Base-by-base conservation (phyloP, 2,797 vertebrate genomes). In the Melanotaenia trifasciata region DNA sequence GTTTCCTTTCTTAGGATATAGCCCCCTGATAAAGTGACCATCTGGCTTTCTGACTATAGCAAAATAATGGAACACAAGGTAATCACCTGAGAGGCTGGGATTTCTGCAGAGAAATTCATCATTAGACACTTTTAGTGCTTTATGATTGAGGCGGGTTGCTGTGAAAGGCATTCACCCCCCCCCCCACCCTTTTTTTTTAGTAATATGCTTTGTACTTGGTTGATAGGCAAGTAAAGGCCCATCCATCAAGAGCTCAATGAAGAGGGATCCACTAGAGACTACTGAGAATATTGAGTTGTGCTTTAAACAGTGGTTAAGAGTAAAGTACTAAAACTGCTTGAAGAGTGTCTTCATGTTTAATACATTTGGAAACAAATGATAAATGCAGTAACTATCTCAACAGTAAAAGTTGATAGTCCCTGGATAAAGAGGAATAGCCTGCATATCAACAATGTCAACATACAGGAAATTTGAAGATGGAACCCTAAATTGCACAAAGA, bases 401-500 rank as follows among this genome's bases (percentile, higher is more conserved):
- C 50, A 58, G 38, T 57, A 69, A 57, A 24, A 60, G 58, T 66
- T 59, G 45, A 51, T 51, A n/a, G 61, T 50, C 30, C 22, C 28
- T 69, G 54, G 45, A 78, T 35, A 1, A 10, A 51, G 61, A 69
- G n/a, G 26, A 16, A 30, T 24, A 38, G 9, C 10, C 36, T 38
- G 10, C 36, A 38, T 38, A 60, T 11, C 53, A 63, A 14, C 22
- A 65, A 40, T 20, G 62, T 9, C 16, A 66, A 50, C 61, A 56
- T 28, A 16, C 51, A 50, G 43, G 28, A 57, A 69, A 57, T 36
- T 43, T 51, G 30, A 20, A 18, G 8, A 68, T 63, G 54, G 53
- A 61, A 45, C 50, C 54, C 28, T 60, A 76, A 73, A 74, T 50
- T 56, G 51, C 12, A 71, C 63, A 61, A 8, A 69, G 11, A 71